phyloP scores from a whole-genome alignment of 1,140 invertebrate genomes.

The Drosophila carrolli region DNA sequence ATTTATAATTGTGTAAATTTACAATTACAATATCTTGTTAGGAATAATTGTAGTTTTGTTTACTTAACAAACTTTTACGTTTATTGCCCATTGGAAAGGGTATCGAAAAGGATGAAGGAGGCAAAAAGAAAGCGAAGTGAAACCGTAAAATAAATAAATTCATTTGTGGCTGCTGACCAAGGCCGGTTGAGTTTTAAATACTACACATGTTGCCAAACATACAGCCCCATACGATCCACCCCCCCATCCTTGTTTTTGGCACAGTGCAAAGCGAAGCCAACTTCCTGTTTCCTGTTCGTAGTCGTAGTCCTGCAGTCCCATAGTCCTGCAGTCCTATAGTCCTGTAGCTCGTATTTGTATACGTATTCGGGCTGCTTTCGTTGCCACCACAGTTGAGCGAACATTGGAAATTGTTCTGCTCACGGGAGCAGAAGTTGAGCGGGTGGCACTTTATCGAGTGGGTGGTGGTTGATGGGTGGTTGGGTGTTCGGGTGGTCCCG shows the following conservation, averaged over 20 bases:
- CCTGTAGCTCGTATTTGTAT: conserved; percentile 3
- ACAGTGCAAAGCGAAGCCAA: conserved; percentile 44
- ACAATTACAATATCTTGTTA: too few species aligned
- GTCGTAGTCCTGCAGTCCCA: conserved; percentile 1
- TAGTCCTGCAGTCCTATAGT: conserved; percentile 3
- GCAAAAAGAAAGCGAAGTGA: conserved; percentile 12
- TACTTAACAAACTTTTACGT: background rate
- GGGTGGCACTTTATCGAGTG: conserved; percentile 17
- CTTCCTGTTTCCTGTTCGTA: conserved; percentile 51
- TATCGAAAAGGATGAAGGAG: conserved; percentile 4
- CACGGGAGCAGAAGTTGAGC: conserved; percentile 70
- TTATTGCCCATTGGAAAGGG: background rate
- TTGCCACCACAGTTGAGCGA: conserved; percentile 80
- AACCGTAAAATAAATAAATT: conserved; percentile 78
- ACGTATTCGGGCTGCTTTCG: conserved; percentile 24
- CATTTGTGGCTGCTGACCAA: conserved; percentile 74
- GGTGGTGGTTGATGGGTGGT: background rate
- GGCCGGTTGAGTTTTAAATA: conserved; percentile 72
- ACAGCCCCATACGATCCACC: background rate
- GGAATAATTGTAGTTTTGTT: too few species aligned
- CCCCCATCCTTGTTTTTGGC: background rate
- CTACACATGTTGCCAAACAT: conserved; percentile 76
- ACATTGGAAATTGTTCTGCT: conserved; percentile 81
- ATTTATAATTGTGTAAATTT: too few species aligned
- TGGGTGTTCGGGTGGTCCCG: background rate